Conservation (phyloP, 2,113 vertebrate species). For the Macrotis lagotis region DNA sequence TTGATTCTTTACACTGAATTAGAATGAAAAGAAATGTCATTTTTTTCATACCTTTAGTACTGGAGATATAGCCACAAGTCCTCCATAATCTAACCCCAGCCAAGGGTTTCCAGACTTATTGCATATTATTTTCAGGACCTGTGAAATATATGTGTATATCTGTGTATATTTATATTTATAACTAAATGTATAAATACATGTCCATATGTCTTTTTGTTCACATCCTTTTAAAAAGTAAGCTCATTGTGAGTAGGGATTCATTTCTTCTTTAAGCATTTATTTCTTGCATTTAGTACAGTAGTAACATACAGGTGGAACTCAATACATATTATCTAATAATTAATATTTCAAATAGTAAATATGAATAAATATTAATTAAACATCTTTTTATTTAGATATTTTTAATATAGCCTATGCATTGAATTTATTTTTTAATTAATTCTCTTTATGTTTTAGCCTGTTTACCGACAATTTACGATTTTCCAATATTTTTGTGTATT, state of each 20-base stretch:
- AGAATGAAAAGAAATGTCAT: too few relatives aligned
- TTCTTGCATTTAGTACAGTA: not conserved
- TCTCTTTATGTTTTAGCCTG: not conserved
- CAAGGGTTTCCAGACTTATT: too few relatives aligned
- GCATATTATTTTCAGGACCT: too few relatives aligned
- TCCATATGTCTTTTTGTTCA: too few relatives aligned
- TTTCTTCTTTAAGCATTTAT: not conserved
- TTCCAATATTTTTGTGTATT: not conserved
- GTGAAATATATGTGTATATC: too few relatives aligned
- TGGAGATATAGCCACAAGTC: too few relatives aligned
- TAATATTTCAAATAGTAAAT: not conserved
- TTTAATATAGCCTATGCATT: not conserved
- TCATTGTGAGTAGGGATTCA: not conserved
- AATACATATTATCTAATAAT: not conserved
- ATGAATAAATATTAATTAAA: not conserved
- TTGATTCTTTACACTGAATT: too few relatives aligned
- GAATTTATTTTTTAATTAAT: not conserved
- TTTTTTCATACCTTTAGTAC: too few relatives aligned
- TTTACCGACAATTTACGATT: not conserved
- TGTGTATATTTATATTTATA: too few relatives aligned
- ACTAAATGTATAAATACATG: too few relatives aligned
- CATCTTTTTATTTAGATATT: not conserved
- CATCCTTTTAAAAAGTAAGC: not conserved
- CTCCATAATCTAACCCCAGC: fast-evolving
- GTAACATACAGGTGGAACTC: not conserved